Conservation (phyloP, 2,113 vertebrate genomes). For the Tachysurus fulvidraco region DNA sequence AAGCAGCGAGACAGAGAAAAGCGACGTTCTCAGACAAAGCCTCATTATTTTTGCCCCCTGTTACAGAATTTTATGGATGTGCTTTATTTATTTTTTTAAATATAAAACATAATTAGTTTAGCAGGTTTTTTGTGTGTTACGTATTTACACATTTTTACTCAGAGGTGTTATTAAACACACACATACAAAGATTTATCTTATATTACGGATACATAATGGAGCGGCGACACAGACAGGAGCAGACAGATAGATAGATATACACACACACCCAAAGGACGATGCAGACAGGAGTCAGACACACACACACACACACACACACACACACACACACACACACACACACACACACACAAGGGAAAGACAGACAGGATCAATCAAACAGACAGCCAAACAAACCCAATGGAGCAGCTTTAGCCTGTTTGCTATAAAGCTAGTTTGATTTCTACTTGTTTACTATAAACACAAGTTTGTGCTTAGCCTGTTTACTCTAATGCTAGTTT, state of each 20-base stretch:
- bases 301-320: no score
- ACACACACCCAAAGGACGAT: background rate
- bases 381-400: background rate
- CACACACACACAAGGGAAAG: background rate
- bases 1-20: background rate
- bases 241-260: background rate
- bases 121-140: background rate
- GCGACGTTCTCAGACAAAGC: background rate
- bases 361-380: background rate
- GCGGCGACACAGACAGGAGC: background rate
- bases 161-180: background rate
- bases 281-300: background rate
- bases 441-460: background rate
- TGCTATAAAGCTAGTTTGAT: background rate
- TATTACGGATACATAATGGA: background rate
- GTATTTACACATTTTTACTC: background rate
- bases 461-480: background rate
- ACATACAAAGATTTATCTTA: background rate
- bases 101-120: background rate
- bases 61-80: background rate
- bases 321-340: background rate
- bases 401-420: background rate
- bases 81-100: conserved; percentile 3
- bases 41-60: conserved; percentile 3
- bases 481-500: background rate